Base-by-base conservation (phyloP, 2,797 vertebrate genomes). In the Erethizon dorsatum region DNA sequence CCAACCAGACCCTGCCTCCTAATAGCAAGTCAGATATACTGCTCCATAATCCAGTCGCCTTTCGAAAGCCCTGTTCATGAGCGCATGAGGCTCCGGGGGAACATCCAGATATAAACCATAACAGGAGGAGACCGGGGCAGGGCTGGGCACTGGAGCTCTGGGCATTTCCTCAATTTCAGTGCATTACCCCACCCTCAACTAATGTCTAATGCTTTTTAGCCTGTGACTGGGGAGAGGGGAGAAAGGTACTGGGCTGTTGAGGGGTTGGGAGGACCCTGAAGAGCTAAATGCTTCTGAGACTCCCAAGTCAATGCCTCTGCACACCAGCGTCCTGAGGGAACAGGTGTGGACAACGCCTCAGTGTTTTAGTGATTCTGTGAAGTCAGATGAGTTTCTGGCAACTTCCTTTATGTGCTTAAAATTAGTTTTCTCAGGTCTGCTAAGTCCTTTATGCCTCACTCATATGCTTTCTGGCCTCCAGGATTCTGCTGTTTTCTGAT, bases 401-500 rank as follows among this genome's bases (percentile, higher is more conserved):
- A 56, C 77, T 92, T 59, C 41, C 45, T 82, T 71, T 82, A 50
- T 61, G 83, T 54, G 59, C 86, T 86, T 75, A 83, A 57, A 63
- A 56, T 88, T 9, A 4, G 0, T 96, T 82, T 91, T 78, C 75
- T 93, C 20, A 56, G 67, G 31, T 93, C 33, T 37, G 11, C 69
- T 83, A 63, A 69, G n/a, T 88, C 78, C 10, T 83, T 80, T 90
- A 31, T 65, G 77, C 28, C 57, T 88, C 56, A 7, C 24, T 45
- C 6, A 61, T 86, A 13, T 24, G 41, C 5, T 63, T 90, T 56
- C 88, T 1, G 50, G 18, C 26, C 57, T 69, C 41, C 59, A 65
- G 47, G 78, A 82, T 92, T 77, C 78, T 71, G 3, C 5, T 65
- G 47, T 1, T 61, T n/a, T 82, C 47, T 92, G 41, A 65, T 90